Evolutionary conservation across 2,113 vertebrate genomes (phyloP), one percentile per base, ranked within the genome.

Genomic region (Callocephalon fimbriatum): DNA sequence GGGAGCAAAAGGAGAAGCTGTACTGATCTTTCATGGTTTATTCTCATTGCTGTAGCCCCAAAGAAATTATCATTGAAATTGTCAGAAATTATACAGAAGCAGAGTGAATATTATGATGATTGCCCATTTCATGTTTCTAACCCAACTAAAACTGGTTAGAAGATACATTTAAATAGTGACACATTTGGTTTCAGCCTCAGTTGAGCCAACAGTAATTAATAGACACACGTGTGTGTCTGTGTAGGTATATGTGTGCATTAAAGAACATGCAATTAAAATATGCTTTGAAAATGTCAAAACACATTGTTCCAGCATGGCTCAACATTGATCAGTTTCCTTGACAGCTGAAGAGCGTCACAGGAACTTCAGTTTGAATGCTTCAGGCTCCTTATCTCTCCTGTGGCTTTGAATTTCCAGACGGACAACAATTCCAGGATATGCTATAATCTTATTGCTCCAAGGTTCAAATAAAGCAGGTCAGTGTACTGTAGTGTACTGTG

Each of bases 281-380:
- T 53, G 54, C 42, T 86, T 83, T 71, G 31, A n/a, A 95, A 96
- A 96, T 93, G 56, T 93, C 61, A 94, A 86, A 96, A 81, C 71
- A 40, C 83, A 63, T 81, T 94, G 26, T 84, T 94, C 22, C 56
- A 91, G 32, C 35, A 63, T 61, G 47, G 29, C 47, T 65, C 68
- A 84, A 78, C 35, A 71, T 7, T 71, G 83, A 84, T 95, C 35
- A 63, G 72, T 13, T 93, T 95, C 59, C 42, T 62, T 94, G 91
- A 88, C 91, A 95, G 76, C 53, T 93, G 84, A 59, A 77, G 42
- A 84, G 65, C 68, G 65, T 80, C 53, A 45, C 1, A 12, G 68
- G 93, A 74, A 35, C 50, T 94, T 88, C 17, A n/a, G 5, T 79
- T 67, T 62, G 35, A 83, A 80, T 50, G 88, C 93, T 94, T 95